These are phyloP conservation scores for Matsumurasca onukii DNA, from an alignment of 1,140 invertebrate genomes.

Conservation along the genomic window DNA sequence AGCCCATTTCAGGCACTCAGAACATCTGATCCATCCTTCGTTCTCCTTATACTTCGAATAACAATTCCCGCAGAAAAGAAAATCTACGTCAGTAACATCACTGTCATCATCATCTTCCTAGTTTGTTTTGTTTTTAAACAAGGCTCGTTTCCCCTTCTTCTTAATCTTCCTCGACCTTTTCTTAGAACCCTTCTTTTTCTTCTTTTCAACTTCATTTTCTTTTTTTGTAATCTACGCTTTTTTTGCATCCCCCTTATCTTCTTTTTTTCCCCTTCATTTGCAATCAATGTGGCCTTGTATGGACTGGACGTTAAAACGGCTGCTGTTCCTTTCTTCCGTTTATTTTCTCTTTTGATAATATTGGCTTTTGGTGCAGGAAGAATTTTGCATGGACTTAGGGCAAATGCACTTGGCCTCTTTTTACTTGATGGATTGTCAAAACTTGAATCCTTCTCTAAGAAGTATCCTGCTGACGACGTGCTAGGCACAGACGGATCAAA, in stretches of 20 bases:
- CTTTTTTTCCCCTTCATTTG: conserved; percentile 33
- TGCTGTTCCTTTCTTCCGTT: no score
- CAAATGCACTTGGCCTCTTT: no score
- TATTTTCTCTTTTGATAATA: no score
- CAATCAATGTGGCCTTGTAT: conserved; percentile 33
- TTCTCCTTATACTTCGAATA: conserved; percentile 7
- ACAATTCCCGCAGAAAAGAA: conserved; percentile 7
- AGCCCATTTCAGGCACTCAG: conserved; percentile 44
- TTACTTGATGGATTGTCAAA: background rate
- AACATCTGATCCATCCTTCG: conserved; percentile 44
- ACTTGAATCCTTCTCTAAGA: background rate
- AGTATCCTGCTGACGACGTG: no score
- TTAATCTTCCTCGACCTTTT: no score
- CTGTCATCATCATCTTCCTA: background rate
- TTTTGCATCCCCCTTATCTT: conserved; percentile 15
- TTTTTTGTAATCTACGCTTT: no score
- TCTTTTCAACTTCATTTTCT: no score
- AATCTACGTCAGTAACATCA: conserved; percentile 9
- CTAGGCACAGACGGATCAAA: no score
- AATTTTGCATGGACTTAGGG: conserved; percentile 18
- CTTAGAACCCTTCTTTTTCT: no score
- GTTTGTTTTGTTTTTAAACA: no score
- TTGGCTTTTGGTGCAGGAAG: conserved; percentile 30
- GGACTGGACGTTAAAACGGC: no score
- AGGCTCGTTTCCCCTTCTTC: no score